Conservation (phyloP, 2,113 vertebrate species). For the Chinchilla lanigera region DNA sequence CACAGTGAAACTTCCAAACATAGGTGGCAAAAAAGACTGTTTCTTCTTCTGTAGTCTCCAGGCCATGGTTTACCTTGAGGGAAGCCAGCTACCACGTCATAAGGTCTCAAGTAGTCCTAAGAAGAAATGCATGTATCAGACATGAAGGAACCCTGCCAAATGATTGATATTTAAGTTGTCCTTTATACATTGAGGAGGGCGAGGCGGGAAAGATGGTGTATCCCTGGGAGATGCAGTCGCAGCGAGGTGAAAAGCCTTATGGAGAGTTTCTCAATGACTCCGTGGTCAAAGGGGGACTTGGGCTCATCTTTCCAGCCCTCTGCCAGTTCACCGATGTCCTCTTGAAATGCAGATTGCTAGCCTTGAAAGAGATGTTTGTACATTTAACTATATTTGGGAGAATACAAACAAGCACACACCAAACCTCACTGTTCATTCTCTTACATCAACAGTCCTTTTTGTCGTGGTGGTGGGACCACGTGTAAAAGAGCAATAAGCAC, state of each 20-base stretch:
- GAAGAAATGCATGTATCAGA: neutral
- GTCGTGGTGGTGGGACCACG: neutral
- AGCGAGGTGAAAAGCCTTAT: neutral
- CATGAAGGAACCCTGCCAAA: neutral
- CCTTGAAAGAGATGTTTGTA: neutral
- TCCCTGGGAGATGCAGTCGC: neutral
- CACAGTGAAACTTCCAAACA: neutral
- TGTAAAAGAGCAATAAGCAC: neutral
- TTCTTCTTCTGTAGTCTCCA: neutral
- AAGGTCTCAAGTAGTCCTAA: neutral
- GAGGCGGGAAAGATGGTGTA: neutral
- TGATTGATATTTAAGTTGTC: neutral
- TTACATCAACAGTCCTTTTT: neutral
- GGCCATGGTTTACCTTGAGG: neutral
- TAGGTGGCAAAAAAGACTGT: neutral
- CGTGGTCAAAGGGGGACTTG: neutral
- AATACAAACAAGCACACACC: neutral
- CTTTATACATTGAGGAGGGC: neutral
- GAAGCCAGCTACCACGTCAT: neutral
- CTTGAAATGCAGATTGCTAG: neutral
- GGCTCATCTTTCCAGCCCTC: neutral
- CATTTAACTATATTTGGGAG: neutral
- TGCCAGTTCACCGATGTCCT: neutral
- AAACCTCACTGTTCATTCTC: neutral
- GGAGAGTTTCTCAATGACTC: neutral